Base-by-base conservation (phyloP, 2,888 invertebrate species). In the Nematopogon swammerdamellus region DNA sequence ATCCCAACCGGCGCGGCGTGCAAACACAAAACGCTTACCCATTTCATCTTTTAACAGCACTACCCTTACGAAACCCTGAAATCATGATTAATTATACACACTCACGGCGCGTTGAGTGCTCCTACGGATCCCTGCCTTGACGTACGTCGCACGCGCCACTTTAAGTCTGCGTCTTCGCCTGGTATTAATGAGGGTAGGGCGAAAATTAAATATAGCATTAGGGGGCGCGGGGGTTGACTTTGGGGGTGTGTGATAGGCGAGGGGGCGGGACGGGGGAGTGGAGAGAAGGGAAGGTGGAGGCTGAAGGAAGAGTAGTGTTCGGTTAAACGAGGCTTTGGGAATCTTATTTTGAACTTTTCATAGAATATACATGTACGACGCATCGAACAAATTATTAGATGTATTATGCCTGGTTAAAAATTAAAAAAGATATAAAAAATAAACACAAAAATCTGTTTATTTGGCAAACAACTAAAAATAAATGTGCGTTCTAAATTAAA, bases 141-240 rank as follows among this genome's bases (percentile, higher is more conserved):
- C 67, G 74, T 71, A 65, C 62, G 75, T 74, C 75, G 70, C 72
- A 73, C 72, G 75, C 77, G 75, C 72, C 77, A 76, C 79, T 79
- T 79, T 71, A 76, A 77, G 77, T 77, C 73, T 73, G 70, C 72
- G 68, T 70, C 69, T 72, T 71, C 74, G 69, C 70, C 44, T 4
- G 75, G 75, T 79, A 79, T 77, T 79, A 79, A 79, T 77, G 79
- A 77, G 76, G 66, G 74, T 75, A 77, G 72, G 76, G 75, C 76
- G 75, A 79, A 79, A 79, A 79, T 79, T 79, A 79, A 79, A 79
- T 79, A 79, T 77, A 77, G 77, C 79, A 79, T 79, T 77, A 79
- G 79, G 72, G 68, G 71, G 68, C 65, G 67, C 64, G 64, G 63
- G 64, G 62, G 63, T 64, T 25, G 25, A 25, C 25, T 25, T 25